Conservation (phyloP, 1,140 invertebrate genomes). For the Drosophila azteca region DNA sequence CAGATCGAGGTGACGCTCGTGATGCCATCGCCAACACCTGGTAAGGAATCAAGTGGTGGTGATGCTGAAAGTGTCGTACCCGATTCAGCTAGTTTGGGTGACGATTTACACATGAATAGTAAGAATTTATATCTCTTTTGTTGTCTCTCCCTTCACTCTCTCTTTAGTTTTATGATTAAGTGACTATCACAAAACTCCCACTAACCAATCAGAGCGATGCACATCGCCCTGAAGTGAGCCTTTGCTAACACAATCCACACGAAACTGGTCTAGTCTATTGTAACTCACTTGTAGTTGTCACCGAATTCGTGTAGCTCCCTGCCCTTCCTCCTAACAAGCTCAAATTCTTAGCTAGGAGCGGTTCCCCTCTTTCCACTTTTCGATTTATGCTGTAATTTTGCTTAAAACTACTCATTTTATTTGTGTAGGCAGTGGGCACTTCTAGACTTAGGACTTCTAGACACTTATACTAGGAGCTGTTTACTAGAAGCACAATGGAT, state of each 20-base stretch:
- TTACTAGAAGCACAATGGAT: slow-evolving; percentile 8
- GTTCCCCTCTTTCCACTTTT: slow-evolving; percentile 42
- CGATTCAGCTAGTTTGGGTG: slow-evolving; percentile 91
- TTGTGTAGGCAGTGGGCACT: slow-evolving; percentile 39
- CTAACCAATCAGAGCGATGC: slow-evolving; percentile 38
- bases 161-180: slow-evolving; percentile 66
- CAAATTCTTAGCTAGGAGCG: slow-evolving; percentile 17
- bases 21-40: slow-evolving; percentile 91
- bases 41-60: slow-evolving; percentile 91
- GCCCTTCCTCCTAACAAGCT: slow-evolving; percentile 10
- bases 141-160: slow-evolving; percentile 69
- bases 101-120: slow-evolving; percentile 86
- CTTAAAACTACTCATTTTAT: slow-evolving; percentile 12
- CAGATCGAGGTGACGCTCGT: slow-evolving; percentile 94
- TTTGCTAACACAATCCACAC: slow-evolving; percentile 28
- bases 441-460: slow-evolving; percentile 17
- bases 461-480: slow-evolving; percentile 16
- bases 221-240: slow-evolving; percentile 20
- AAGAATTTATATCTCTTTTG: slow-evolving; percentile 80
- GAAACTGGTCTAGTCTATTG: slow-evolving; percentile 13
- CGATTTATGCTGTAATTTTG: slow-evolving; percentile 1
- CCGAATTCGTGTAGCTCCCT: slow-evolving; percentile 31
- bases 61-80: slow-evolving; percentile 92
- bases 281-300: slow-evolving; percentile 57
- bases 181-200: slow-evolving; percentile 22